These are phyloP conservation scores for Cinclus cinclus DNA, from an alignment of 2,113 vertebrate genomes.

Conservation along the genomic window DNA sequence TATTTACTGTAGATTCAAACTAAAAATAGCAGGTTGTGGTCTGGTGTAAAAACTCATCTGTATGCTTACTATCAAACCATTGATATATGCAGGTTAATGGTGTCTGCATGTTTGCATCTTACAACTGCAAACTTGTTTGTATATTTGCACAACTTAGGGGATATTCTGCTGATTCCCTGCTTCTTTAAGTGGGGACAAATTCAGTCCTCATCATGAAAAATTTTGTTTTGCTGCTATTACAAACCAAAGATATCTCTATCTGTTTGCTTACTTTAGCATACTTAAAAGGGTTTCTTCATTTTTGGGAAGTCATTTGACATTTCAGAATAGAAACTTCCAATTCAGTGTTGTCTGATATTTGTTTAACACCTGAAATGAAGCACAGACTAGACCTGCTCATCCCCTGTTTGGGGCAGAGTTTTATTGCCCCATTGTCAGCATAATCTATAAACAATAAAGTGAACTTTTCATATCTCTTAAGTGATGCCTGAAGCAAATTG, in stretches of 20 bases:
- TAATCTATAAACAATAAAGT: not conserved
- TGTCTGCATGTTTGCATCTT: accelerated
- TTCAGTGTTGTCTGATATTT: not conserved
- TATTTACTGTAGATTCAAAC: not conserved
- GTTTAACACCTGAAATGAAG: not conserved
- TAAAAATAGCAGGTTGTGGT: not conserved
- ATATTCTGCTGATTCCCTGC: not conserved
- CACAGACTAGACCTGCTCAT: not conserved
- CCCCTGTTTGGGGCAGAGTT: not conserved
- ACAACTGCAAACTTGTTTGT: not conserved
- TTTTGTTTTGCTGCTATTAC: not conserved
- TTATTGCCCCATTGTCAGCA: not conserved
- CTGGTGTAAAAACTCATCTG: not conserved
- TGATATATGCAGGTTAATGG: not conserved
- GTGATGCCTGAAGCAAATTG: not conserved
- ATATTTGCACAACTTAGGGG: not conserved
- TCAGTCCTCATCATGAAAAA: not conserved
- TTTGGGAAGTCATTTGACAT: not conserved
- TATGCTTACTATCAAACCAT: not conserved
- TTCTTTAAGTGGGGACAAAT: not conserved
- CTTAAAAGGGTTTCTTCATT: not conserved
- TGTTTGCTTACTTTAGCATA: not conserved
- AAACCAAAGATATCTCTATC: not conserved
- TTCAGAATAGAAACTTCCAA: not conserved
- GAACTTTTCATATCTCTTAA: not conserved